Evolutionary conservation across 2,797 vertebrate species (phyloP), one percentile per base, ranked within the genome.

Genomic region (Phoxinus dragarum): DNA sequence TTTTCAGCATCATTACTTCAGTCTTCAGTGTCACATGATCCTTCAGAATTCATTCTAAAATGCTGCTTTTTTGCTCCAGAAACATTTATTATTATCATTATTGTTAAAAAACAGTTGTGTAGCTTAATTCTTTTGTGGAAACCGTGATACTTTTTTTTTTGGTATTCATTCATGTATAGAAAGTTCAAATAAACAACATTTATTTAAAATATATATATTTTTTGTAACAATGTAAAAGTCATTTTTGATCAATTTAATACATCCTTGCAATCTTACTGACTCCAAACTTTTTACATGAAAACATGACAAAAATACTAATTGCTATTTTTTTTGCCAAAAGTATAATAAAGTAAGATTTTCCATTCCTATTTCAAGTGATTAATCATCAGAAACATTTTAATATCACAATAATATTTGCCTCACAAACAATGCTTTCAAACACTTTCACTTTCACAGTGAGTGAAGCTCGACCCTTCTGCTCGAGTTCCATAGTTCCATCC

Each of bases 401-500:
- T 9, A 7, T 36, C 31, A 40, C 74, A 76, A 40, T 36, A 69
- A 21, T 17, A 42, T 27, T 56, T 40, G 21, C 12, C 34, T 84
- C 14, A 34, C 27, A 69, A 44, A 68, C 27, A 68, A 61, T 61
- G 40, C 17, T 77, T 47, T 3, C 19, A 78, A 66, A 87, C 9
- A 72, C 74, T 79, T 87, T 80, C 47, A 49, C 38, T 81, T 73
- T 40, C 47, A 14, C 14, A 34, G n/a, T 17, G 27, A 59, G 69
- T 81, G 27, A 54, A 76, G 59, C 59, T 81, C 10, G 12, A 36
- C 59, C 34, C 42, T 14, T 64, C 54, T 61, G 44, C 84, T 73
- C 54, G 7, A 78, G 66, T 61, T 78, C 9, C 36, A 61, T 89
- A 86, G 56, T 59, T 82, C 23, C 23, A n/a, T 59, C 81, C 81